Percentiles rank a stretch among this genome's conserved stretches.
Evolutionary conservation across 2,113 vertebrate genomes (phyloP).

Genomic region (Aplodontia rufa): DNA sequence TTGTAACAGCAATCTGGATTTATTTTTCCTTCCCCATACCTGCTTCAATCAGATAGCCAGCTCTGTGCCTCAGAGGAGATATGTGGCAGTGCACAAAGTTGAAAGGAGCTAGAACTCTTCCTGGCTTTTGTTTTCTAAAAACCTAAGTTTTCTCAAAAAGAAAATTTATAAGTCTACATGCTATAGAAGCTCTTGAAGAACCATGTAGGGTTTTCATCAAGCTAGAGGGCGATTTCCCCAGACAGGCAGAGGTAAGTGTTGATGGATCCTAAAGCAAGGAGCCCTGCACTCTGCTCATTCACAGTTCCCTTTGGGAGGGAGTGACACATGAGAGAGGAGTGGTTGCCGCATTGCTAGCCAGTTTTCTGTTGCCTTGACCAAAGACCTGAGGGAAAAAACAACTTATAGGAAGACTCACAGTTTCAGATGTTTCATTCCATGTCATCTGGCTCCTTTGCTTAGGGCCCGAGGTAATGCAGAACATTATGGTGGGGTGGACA

Average conservation of each 20-base stretch:
- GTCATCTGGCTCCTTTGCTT: background rate
- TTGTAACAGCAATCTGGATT: background rate
- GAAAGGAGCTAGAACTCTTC: background rate
- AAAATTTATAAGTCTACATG: background rate
- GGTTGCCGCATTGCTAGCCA: background rate
- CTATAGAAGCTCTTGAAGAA: constrained; percentile 34
- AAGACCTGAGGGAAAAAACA: background rate
- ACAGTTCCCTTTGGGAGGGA: background rate
- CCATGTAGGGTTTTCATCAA: background rate
- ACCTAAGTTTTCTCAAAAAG: background rate
- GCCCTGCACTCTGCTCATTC: background rate
- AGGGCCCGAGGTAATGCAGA: background rate
- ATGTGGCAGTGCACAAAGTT: background rate
- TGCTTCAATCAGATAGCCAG: constrained; percentile 12
- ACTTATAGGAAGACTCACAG: background rate
- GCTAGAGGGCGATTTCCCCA: background rate
- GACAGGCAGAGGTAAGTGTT: background rate
- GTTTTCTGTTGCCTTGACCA: background rate
- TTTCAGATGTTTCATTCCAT: background rate
- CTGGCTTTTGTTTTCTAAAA: constrained; percentile 13
- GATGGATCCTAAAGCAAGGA: background rate
- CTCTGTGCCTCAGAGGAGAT: background rate
- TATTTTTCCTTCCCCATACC: constrained; percentile 21
- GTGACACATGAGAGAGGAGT: background rate
- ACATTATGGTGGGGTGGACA: background rate